Base-by-base conservation (phyloP, 2,797 vertebrate species). In the Chlorospingus flavigularis region DNA sequence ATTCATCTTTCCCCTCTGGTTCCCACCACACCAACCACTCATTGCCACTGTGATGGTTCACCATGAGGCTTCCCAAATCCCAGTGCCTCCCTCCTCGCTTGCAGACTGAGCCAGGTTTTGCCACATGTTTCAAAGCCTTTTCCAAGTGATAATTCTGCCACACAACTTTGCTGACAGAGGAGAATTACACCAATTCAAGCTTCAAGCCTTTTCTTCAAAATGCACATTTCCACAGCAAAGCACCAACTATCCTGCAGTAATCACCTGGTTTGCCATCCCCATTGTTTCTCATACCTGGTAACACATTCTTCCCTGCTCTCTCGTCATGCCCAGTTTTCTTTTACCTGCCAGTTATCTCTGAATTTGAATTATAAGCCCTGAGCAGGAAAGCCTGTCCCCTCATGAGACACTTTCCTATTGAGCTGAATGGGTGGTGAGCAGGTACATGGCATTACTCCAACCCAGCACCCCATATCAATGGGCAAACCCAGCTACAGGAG, bases 161-260 rank as follows among this genome's bases (percentile, higher is more conserved):
- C 15, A 21, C 17, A 83, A 25, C 43, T 47, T 39, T 50, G 55
- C 54, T 63, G 48, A 53, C 62, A 57, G 2, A 31, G 24, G 25
- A 89, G 58, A 83, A 70, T 51, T 66, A 60, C 37, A 31, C 40
- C 70, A 94, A 37, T n/a, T 63, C 75, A 88, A 83, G 55, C 55
- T 67, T 62, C 70, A 78, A 83, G 40, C 39, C 33, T 39, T 23
- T 84, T 67, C 47, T 68, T 88, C 60, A 11, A 39, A 88, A 81
- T 15, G 55, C 58, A 18, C 30, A 24, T 88, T 76, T 86, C 48
- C 51, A 75, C 70, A 72, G 48, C n/a, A 68, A 78, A 48, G 33
- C 79, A 75, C 24, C 58, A 83, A 17, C 53, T 60, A 16, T 26
- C 65, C 75, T 78, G 37, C 68, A 75, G 28, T 11, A 67, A 62